Evolutionary conservation across 2,888 invertebrate species (phyloP).

Genomic region (Seira ritae): DNA sequence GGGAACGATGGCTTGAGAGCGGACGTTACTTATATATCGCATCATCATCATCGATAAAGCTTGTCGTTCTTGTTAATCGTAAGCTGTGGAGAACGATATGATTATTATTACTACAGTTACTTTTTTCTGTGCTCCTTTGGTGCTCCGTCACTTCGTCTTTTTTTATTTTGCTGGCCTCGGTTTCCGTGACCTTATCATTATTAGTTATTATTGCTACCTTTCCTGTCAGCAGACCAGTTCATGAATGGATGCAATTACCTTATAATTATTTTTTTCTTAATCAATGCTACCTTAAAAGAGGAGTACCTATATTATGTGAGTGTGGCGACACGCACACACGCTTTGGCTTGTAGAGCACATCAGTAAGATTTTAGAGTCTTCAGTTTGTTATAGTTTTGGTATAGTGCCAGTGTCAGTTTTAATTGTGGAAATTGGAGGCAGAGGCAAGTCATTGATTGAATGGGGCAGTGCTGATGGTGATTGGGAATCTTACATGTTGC

Average conservation of each 20-base stretch:
- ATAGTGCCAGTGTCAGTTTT: slow-evolving; percentile 5
- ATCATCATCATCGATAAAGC: too few species aligned
- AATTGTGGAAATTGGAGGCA: slow-evolving; percentile 1
- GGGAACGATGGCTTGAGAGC: too few species aligned
- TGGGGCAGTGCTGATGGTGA: neutral
- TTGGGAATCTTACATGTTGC: too few species aligned
- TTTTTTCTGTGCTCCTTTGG: neutral
- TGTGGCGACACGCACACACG: too few species aligned
- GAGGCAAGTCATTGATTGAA: slow-evolving; percentile 10
- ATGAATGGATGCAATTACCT: slow-evolving; percentile 61
- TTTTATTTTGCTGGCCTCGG: slow-evolving; percentile 50
- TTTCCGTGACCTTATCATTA: slow-evolving; percentile 53
- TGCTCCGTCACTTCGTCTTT: neutral
- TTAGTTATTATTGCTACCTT: slow-evolving; percentile 45
- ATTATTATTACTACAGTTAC: neutral
- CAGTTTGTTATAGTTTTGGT: neutral
- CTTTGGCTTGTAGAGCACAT: neutral
- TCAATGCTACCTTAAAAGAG: slow-evolving; percentile 43
- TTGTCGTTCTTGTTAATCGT: neutral
- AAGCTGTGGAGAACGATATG: neutral
- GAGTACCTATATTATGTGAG: neutral
- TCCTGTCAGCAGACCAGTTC: slow-evolving; percentile 56
- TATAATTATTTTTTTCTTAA: slow-evolving; percentile 48
- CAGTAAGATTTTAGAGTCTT: neutral
- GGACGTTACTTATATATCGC: neutral